A percentile compares a stretch with the other conserved stretches of the same genome.
Evolutionary conservation across 2,888 invertebrate genomes (phyloP).

Genomic region (Agriotes lineatus): DNA sequence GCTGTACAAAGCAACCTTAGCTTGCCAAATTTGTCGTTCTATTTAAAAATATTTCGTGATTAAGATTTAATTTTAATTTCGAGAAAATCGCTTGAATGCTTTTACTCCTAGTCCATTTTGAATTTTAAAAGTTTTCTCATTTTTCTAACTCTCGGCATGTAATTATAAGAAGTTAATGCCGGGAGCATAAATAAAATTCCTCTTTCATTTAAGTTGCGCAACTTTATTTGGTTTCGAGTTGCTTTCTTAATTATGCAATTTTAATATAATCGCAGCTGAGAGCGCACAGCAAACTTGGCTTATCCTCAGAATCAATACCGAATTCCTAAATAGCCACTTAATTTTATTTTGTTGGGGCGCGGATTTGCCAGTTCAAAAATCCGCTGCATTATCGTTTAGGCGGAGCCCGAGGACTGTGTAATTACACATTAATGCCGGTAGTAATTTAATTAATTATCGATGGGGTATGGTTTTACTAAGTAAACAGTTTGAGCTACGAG

Average conservation of each 20-base stretch:
- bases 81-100: neutral
- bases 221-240: constrained; percentile 18
- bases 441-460: too few species aligned
- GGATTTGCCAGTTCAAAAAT: too few species aligned
- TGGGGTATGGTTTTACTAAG: neutral
- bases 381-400: too few species aligned
- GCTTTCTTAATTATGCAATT: constrained; percentile 15
- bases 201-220: constrained; percentile 24
- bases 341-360: neutral
- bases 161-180: constrained; percentile 29
- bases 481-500: neutral
- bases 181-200: constrained; percentile 26
- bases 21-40: too few species aligned
- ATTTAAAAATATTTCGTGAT: too few species aligned
- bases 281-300: neutral
- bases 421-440: too few species aligned
- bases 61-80: constrained; percentile 7
- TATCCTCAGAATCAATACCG: constrained; percentile 1
- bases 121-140: constrained; percentile 27
- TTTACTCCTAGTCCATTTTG: constrained; percentile 18
- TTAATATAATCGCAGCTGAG: constrained; percentile 1
- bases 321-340: neutral
- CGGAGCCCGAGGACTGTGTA: too few species aligned
- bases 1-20: too few species aligned
- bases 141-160: constrained; percentile 14